phyloP scores from a whole-genome alignment of 2,888 invertebrate genomes.

The Electrophaes corylata region DNA sequence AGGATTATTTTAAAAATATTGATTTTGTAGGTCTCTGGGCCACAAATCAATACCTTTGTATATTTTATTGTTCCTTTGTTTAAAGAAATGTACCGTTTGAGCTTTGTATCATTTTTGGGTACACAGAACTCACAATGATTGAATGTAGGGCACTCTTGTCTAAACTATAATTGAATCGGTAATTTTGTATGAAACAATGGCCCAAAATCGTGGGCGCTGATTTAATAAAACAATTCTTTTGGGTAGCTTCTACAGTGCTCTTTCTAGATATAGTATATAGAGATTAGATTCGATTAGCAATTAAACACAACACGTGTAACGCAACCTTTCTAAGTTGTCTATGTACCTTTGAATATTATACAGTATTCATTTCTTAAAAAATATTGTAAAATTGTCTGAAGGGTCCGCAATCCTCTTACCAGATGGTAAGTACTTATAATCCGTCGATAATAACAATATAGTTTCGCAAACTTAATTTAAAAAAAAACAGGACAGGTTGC shows the following conservation, averaged over 20 bases:
- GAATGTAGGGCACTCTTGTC: conserved; percentile 36
- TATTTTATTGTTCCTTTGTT: conserved; percentile 59
- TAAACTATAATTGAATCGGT: conserved; percentile 35
- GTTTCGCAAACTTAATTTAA: too few relatives aligned
- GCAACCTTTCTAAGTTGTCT: too few relatives aligned
- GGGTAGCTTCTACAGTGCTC: not conserved
- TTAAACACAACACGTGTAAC: too few relatives aligned
- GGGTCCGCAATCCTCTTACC: too few relatives aligned
- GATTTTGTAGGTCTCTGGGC: conserved; percentile 11
- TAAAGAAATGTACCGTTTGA: conserved; percentile 56
- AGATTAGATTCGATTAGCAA: too few relatives aligned
- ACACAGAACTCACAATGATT: conserved; percentile 33
- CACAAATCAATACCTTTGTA: conserved; percentile 45
- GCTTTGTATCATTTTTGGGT: conserved; percentile 26
- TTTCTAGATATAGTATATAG: not conserved
- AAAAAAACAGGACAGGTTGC: too few relatives aligned
- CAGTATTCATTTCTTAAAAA: too few relatives aligned
- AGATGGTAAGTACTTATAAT: too few relatives aligned
- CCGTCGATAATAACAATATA: too few relatives aligned
- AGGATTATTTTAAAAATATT: conserved; percentile 19
- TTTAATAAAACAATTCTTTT: conserved; percentile 27
- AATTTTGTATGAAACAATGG: conserved; percentile 37
- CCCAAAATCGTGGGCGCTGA: conserved; percentile 27
- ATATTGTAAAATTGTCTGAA: too few relatives aligned
- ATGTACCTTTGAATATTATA: too few relatives aligned